Base-by-base conservation (phyloP, 2,888 invertebrate species). In the Tipula confusa region DNA sequence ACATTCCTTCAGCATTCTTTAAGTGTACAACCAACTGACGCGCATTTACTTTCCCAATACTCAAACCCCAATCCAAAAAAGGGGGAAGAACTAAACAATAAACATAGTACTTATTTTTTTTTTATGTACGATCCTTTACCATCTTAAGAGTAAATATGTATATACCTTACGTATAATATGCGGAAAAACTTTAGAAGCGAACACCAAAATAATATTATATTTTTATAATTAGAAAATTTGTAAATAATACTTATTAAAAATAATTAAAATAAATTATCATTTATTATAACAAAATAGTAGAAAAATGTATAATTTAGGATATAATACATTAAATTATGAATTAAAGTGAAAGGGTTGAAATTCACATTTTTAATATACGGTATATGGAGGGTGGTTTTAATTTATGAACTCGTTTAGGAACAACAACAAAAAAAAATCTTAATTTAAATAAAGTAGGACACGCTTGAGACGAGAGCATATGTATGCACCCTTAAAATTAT, bases 191-290 rank as follows among this genome's bases (percentile, higher is more conserved):
- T 24, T 18, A 9, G 24, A 24, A 64, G 11, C 64, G 24, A 0
- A 18, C 24, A 64, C 64, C 64, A 64, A 64, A 64, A 64, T 64
- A 11, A 64, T 64, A 24, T 64, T 64, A 64, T 64, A 38, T 38
- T 38, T 13, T 38, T 38, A 64, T 64, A 64, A 64, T 64, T 64
- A 24, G 24, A 64, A 64, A 64, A 64, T 24, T 64, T 64, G 18
- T 64, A 64, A 64, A 64, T 64, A 64, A 64, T 64, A 64, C 64
- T 64, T 64, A 64, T 64, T 64, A 64, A 24, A 64, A 64, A 64
- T 64, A 64, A 64, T 64, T 64, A 64, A 64, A 64, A 64, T 64
- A 64, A 64, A 64, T 64, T 64, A 64, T 64, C 7, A 64, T 64
- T 64, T 64, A 24, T 18, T 64, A 64, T 9, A 64, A n/a, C 9